phyloP scores from a whole-genome alignment of 2,113 vertebrate genomes.

The cattle (Bos taurus) region DNA sequence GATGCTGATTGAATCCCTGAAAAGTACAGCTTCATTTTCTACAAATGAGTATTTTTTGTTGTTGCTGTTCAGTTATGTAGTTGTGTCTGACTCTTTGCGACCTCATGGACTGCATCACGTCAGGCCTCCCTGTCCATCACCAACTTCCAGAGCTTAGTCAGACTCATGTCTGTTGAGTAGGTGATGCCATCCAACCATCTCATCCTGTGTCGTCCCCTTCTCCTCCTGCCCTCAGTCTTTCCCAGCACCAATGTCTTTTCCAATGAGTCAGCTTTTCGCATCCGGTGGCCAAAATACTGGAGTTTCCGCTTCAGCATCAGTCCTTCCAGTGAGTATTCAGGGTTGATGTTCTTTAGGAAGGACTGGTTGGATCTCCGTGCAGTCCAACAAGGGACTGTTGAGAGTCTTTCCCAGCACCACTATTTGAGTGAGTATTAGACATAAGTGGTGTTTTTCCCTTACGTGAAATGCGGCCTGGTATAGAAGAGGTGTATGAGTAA shows the following conservation, averaged over 20 bases:
- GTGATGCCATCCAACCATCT: background rate
- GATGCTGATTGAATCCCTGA: background rate
- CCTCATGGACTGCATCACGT: fast-evolving
- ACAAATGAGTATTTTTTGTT: background rate
- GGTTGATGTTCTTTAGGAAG: background rate
- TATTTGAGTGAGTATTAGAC: background rate
- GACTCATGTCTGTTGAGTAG: background rate
- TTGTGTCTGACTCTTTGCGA: background rate
- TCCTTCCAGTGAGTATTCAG: background rate
- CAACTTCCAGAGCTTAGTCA: no score
- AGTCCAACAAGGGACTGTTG: background rate
- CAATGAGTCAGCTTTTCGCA: fast-evolving
- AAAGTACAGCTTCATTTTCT: background rate
- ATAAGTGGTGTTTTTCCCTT: no score
- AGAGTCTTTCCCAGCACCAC: background rate
- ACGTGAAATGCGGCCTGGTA: fast-evolving
- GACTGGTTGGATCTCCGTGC: background rate
- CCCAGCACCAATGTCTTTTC: background rate
- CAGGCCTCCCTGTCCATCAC: background rate
- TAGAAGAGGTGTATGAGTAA: background rate
- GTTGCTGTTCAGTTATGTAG: background rate
- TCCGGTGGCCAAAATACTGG: background rate
- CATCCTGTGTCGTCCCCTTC: background rate
- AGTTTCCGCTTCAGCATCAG: background rate
- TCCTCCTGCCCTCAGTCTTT: background rate